Base-by-base conservation (phyloP, 2,888 invertebrate genomes). In the Trileptium ribeirensis region DNA sequence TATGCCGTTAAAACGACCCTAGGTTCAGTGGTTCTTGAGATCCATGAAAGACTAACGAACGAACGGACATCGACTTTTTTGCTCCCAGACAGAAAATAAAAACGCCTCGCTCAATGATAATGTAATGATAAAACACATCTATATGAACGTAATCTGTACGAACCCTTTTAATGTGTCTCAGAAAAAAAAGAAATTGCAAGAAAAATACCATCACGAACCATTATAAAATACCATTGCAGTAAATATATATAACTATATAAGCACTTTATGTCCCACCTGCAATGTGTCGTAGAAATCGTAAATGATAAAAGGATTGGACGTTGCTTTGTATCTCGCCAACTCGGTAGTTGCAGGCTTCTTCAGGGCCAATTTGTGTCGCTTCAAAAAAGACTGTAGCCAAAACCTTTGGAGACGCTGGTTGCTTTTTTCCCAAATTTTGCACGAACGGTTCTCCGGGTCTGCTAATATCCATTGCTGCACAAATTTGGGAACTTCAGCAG, bases 401-500 rank as follows among this genome's bases (percentile, higher is more conserved):
- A 38, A 33, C 39, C n/a, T 34, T n/a, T 38, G 3, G 15, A 36
- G 77, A n/a, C 24, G n/a, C 15, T 75, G 37, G n/a, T 34, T 36
- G 3, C 2, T 75, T 2, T 36, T 38, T 8, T 33, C 39, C 34
- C 34, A 75, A n/a, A 36, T 15, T 8, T 8, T 19, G 8, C 8
- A 3, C 8, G 15, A 8, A 8, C 70, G 70, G 29, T n/a, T 8
- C 29, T 70, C 70, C 29, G 70, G 70, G 70, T 70, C 70, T 29
- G 8, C 31, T 70, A 19, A 8, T 3, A 75, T 75, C 77, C 77
- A 75, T 8, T 33, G 38, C 39, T 75, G 77, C 39, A 75, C 77
- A 36, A 37, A 75, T n/a, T n/a, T 2, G 24, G 77, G 77, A 24
- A 75, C 36, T n/a, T 33, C 77, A 36, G 77, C 8, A 2, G n/a